phyloP scores from a whole-genome alignment of 2,113 vertebrate genomes.

The Todiramphus saurophagus region DNA sequence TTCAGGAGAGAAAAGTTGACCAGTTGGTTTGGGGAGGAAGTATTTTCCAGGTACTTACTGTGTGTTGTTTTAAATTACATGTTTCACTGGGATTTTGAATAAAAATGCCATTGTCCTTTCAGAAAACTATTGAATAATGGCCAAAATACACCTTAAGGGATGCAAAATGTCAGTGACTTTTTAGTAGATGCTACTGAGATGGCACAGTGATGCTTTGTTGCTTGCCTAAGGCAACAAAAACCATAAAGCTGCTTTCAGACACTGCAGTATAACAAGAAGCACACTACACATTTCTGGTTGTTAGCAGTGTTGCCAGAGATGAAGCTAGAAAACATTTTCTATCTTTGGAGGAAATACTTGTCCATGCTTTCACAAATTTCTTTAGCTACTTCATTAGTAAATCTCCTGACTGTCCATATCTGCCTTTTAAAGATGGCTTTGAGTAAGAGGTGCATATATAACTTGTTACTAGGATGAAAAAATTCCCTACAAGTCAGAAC shows the following conservation, averaged over 20 bases:
- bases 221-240: neutral
- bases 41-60: neutral
- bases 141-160: neutral
- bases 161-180: neutral
- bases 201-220: neutral
- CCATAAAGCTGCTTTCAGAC: neutral
- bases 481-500: neutral
- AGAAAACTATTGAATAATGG: neutral
- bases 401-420: neutral
- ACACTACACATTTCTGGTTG: neutral
- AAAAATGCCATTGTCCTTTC: neutral
- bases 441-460: neutral
- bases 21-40: neutral
- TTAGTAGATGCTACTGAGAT: neutral
- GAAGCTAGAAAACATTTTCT: neutral
- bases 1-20: neutral
- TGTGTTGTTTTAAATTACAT: neutral
- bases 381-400: neutral
- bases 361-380: neutral
- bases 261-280: neutral
- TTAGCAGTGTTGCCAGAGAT: neutral
- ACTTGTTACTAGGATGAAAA: neutral
- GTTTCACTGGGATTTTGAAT: neutral
- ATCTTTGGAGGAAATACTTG: neutral
- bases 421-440: neutral